These are phyloP conservation scores for Acanthococcus lagerstroemiae DNA, from an alignment of 2,888 invertebrate genomes.

Conservation along the genomic window DNA sequence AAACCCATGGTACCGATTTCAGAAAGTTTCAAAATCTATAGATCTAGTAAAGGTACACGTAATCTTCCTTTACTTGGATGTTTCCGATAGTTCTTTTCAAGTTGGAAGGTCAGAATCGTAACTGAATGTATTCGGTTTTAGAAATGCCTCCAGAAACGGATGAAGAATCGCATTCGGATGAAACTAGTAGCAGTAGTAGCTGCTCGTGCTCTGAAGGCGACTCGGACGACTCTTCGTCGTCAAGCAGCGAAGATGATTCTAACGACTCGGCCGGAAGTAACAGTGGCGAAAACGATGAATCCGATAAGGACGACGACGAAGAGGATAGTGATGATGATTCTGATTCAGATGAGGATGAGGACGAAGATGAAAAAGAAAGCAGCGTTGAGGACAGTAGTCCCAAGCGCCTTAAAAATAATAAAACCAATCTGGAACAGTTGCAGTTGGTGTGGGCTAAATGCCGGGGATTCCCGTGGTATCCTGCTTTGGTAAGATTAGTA, in stretches of 20 bases:
- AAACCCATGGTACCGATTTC: slow-evolving; percentile 35
- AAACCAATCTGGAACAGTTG: slow-evolving; percentile 49
- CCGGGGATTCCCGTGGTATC: slow-evolving; percentile 94
- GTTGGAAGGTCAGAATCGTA: neutral
- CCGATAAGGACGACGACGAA: slow-evolving; percentile 39
- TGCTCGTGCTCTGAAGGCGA: slow-evolving; percentile 43
- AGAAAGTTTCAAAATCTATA: slow-evolving; percentile 46
- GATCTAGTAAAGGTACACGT: slow-evolving; percentile 41
- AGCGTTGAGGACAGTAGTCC: neutral
- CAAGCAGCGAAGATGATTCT: slow-evolving; percentile 38
- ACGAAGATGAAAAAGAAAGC: slow-evolving; percentile 2
- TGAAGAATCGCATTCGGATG: slow-evolving; percentile 43
- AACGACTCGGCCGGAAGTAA: neutral
- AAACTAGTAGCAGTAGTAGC: slow-evolving; percentile 43
- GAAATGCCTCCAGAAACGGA: slow-evolving; percentile 41
- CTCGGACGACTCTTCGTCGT: slow-evolving; percentile 36
- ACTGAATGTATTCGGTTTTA: slow-evolving; percentile 12
- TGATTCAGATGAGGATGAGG: slow-evolving; percentile 36
- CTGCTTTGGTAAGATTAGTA: slow-evolving; percentile 55
- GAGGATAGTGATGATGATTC: slow-evolving; percentile 41
- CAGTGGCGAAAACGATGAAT: neutral
- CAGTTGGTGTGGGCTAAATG: slow-evolving; percentile 97
- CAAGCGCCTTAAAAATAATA: slow-evolving; percentile 4
- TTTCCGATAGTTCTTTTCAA: neutral
- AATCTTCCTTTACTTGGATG: no score